Conservation (phyloP, 2,797 vertebrate genomes). For the Podargus strigoides region DNA sequence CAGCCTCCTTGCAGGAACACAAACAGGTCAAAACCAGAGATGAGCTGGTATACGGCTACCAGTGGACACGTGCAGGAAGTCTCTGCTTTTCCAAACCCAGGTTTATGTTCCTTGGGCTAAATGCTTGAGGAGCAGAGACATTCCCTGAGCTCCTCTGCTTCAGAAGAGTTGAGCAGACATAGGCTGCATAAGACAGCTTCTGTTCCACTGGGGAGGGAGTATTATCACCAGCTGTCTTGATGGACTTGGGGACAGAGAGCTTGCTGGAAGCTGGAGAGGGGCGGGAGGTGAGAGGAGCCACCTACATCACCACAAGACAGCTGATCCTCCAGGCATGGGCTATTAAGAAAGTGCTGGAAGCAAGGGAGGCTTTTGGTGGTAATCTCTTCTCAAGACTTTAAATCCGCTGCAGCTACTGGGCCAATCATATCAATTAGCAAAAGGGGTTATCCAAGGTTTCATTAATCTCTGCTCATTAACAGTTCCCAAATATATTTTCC, state of each 20-base stretch:
- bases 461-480: neutral
- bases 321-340: neutral
- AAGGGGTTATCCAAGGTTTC: neutral
- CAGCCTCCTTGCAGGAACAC: neutral
- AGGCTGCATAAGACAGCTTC: neutral
- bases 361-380: neutral
- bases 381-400: neutral
- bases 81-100: neutral
- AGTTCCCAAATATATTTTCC: neutral
- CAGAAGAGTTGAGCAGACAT: neutral
- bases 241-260: neutral
- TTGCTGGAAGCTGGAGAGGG: neutral
- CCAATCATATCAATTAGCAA: neutral
- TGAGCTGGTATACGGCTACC: neutral
- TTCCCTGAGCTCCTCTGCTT: neutral
- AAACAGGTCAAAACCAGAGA: neutral
- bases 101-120: neutral
- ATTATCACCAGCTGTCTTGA: neutral
- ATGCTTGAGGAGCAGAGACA: neutral
- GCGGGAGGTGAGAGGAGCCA: neutral
- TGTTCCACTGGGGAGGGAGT: neutral
- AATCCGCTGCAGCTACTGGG: neutral
- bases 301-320: neutral
- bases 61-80: neutral
- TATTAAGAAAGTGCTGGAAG: neutral